These are phyloP conservation scores for Tetrao urogallus DNA, from an alignment of 2,113 vertebrate genomes.

Conservation along the genomic window DNA sequence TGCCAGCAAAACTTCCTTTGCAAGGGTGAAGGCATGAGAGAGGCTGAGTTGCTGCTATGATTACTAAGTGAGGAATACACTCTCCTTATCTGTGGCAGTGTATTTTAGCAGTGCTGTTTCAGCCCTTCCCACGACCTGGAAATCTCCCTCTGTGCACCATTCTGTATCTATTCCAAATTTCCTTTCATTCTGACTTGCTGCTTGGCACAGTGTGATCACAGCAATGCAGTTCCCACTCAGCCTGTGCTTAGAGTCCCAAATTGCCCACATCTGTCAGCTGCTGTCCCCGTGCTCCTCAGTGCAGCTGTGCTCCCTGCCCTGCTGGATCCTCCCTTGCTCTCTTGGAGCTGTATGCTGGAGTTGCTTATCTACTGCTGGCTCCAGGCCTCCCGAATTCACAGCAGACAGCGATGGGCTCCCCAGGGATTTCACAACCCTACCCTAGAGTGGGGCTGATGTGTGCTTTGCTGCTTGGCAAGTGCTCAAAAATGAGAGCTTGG, in stretches of 20 bases:
- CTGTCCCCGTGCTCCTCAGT: background rate
- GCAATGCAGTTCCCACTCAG: background rate
- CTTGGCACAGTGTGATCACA: fast-evolving
- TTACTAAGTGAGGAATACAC: background rate
- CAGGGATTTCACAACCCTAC: background rate
- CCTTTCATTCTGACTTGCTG: background rate
- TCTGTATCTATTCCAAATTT: fast-evolving
- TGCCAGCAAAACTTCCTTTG: background rate
- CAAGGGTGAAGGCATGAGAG: background rate
- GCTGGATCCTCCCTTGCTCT: no score
- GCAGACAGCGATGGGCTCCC: fast-evolving
- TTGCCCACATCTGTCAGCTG: background rate
- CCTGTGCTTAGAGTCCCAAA: no score
- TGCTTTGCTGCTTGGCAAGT: background rate
- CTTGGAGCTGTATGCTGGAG: fast-evolving
- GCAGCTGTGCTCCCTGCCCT: background rate
- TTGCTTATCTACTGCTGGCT: background rate
- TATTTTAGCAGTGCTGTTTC: background rate
- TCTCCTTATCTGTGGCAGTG: background rate
- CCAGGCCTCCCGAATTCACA: fast-evolving
- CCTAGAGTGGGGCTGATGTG: fast-evolving
- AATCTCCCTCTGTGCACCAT: background rate
- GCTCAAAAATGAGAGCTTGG: background rate
- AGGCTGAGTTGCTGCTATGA: background rate
- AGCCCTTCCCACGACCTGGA: background rate